Evolutionary conservation across 2,888 invertebrate species (phyloP).

Genomic region (Eurytoma adleriae): DNA sequence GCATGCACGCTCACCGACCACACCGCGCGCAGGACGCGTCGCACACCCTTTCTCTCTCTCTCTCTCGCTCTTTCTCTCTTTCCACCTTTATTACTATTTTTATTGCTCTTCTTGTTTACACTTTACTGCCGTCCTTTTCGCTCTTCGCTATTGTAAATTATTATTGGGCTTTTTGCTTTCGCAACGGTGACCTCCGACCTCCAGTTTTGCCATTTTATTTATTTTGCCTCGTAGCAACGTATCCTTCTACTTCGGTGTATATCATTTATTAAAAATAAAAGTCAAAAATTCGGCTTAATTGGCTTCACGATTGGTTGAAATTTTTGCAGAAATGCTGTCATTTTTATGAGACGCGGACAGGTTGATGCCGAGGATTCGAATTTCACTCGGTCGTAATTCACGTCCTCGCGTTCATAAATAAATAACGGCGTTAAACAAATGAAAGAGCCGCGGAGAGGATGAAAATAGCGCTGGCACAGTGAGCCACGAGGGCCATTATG

Average conservation of each 20-base stretch:
- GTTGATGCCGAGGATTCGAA: constrained; percentile 21
- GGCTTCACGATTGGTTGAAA: too few species aligned
- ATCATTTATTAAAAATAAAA: too few species aligned
- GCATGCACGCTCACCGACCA: constrained; percentile 33
- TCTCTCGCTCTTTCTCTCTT: constrained; percentile 22
- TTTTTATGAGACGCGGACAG: constrained; percentile 21
- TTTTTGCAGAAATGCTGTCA: too few species aligned
- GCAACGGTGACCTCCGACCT: constrained; percentile 30
- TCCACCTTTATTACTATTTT: constrained; percentile 55
- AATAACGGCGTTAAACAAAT: constrained; percentile 40
- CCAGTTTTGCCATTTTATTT: too few species aligned
- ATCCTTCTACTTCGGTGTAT: too few species aligned
- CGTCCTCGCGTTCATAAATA: constrained; percentile 43
- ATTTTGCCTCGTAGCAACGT: too few species aligned
- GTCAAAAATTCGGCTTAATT: too few species aligned
- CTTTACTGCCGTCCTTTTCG: constrained; percentile 50
- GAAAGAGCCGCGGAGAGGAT: constrained; percentile 7
- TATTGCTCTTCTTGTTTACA: constrained; percentile 56
- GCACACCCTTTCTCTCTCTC: background rate
- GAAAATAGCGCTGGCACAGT: constrained; percentile 38
- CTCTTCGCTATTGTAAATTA: constrained; percentile 2
- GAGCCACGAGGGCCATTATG: constrained; percentile 25
- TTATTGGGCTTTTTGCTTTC: constrained; percentile 22
- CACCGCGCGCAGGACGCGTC: constrained; percentile 28
- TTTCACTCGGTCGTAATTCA: constrained; percentile 37